Evolutionary conservation across 2,888 invertebrate genomes (phyloP).

Genomic region (Cantharis lateralis): DNA sequence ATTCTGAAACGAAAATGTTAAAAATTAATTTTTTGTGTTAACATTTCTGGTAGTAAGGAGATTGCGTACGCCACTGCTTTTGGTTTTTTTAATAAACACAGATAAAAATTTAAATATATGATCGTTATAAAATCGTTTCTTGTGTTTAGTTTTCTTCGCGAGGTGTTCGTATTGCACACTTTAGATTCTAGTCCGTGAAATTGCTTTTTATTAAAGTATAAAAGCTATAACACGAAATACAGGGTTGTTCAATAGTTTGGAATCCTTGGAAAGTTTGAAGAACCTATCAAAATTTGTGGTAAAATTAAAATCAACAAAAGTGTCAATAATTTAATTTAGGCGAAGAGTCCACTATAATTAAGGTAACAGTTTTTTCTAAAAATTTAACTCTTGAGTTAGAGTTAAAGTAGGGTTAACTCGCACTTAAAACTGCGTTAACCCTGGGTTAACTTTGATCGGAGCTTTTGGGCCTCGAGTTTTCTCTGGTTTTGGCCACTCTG

Average conservation of each 20-base stretch:
- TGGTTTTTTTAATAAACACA: neutral
- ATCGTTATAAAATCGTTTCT: slow-evolving; percentile 19
- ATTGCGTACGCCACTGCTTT: slow-evolving; percentile 1
- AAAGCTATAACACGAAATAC: neutral
- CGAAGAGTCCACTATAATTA: too few species aligned
- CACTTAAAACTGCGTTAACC: too few species aligned
- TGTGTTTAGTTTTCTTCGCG: slow-evolving; percentile 8
- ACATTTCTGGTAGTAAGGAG: neutral
- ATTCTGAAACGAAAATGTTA: neutral
- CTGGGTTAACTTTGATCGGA: too few species aligned
- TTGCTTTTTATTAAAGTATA: neutral
- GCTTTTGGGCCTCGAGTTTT: too few species aligned
- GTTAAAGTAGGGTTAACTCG: too few species aligned
- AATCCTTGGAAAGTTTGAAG: neutral
- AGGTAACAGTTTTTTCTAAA: neutral
- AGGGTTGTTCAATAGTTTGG: neutral
- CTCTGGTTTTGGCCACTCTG: too few species aligned
- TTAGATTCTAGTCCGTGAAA: neutral
- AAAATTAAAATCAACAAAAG: neutral
- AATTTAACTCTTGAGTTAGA: too few species aligned
- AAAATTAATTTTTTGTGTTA: neutral
- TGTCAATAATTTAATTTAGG: neutral
- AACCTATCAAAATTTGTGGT: too few species aligned
- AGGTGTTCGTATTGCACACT: slow-evolving; percentile 4
- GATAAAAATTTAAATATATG: slow-evolving; percentile 23